Evolutionary conservation across 1,140 invertebrate genomes (phyloP).

Genomic region (Procambarus clarkii): DNA sequence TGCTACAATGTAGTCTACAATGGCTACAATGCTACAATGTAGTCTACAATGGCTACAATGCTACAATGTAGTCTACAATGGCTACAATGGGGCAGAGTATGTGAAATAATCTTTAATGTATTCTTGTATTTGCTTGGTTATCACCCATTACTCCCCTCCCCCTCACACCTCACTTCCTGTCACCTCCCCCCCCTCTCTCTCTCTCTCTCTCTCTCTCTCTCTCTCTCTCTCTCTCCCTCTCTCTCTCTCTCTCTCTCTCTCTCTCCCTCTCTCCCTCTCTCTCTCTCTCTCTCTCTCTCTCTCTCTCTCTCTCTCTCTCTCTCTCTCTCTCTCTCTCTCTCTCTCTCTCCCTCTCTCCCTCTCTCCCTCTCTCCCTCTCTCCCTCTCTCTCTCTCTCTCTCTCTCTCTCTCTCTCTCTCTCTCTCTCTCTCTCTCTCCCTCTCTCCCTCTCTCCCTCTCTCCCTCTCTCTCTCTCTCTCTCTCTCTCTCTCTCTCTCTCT

Average conservation of each 20-base stretch:
- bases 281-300: slow-evolving; percentile 9
- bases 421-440: neutral
- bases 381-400: neutral
- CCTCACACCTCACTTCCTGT: neutral
- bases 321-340: neutral
- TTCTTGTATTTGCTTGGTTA: no score
- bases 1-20: no score
- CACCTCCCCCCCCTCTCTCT: neutral
- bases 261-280: slow-evolving; percentile 1
- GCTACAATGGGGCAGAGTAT: no score
- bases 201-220: neutral
- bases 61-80: no score
- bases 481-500: no score
- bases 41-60: no score
- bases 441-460: neutral
- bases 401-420: neutral
- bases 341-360: neutral
- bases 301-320: neutral
- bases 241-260: neutral
- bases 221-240: neutral
- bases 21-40: no score
- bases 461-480: neutral
- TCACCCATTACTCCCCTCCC: no score
- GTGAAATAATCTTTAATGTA: no score
- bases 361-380: neutral